These are phyloP conservation scores for Congeria kusceri DNA, from an alignment of 2,888 invertebrate genomes.

Conservation along the genomic window DNA sequence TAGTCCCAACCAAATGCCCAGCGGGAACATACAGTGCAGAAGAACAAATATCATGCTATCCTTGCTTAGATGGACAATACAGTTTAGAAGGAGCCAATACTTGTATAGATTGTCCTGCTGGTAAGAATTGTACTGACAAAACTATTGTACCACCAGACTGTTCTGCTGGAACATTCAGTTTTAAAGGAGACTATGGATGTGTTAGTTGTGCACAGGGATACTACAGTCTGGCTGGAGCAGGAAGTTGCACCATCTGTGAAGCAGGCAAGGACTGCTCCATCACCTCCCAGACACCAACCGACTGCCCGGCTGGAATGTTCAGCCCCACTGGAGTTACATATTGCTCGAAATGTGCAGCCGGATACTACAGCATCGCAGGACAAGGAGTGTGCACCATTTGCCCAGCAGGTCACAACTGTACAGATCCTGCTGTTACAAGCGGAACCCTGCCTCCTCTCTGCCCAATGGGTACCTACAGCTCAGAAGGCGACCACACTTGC, in stretches of 20 bases:
- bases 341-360: constrained; percentile 67
- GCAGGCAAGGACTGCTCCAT: constrained; percentile 71
- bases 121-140: constrained; percentile 51
- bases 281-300: constrained; percentile 32
- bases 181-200: constrained; percentile 73
- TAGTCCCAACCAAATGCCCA: constrained; percentile 40
- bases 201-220: constrained; percentile 69
- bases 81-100: constrained; percentile 21
- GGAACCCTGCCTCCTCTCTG: constrained; percentile 71
- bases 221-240: constrained; percentile 65
- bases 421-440: constrained; percentile 27
- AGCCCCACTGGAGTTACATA: constrained; percentile 42
- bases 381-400: constrained; percentile 71
- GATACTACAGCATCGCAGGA: constrained; percentile 39
- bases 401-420: constrained; percentile 71
- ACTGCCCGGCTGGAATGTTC: constrained; percentile 56
- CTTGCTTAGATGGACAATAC: constrained; percentile 61
- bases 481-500: constrained; percentile 73
- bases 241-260: constrained; percentile 74
- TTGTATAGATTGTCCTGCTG: constrained; percentile 53
- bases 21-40: constrained; percentile 60
- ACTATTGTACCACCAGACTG: constrained; percentile 68
- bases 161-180: constrained; percentile 76
- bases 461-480: constrained; percentile 75
- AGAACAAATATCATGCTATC: constrained; percentile 53